Percentiles rank a stretch among this genome's conserved stretches.
Conservation (phyloP, 2,888 invertebrate species). For the Colletes collaris region DNA sequence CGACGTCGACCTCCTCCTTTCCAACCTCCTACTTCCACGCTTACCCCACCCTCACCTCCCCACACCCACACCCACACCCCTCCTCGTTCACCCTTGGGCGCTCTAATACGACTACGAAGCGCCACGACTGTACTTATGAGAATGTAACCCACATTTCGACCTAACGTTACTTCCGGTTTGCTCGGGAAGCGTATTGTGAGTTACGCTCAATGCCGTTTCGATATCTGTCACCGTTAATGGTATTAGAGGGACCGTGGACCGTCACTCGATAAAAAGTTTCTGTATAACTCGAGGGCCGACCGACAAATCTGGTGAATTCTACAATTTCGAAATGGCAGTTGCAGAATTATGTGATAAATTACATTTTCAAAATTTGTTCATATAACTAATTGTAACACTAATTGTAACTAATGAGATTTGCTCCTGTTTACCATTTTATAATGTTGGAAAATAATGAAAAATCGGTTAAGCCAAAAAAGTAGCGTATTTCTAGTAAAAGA, state of each 20-base stretch:
- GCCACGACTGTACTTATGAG: conserved; percentile 64
- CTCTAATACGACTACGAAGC: conserved; percentile 63
- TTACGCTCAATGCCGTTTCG: conserved; percentile 38
- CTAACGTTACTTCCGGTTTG: conserved; percentile 63
- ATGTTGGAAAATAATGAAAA: too few species aligned
- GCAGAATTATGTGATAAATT: background rate
- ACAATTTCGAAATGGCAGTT: background rate
- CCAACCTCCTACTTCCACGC: background rate
- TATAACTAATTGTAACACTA: too few species aligned
- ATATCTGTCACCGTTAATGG: conserved; percentile 49
- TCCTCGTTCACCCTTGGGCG: conserved; percentile 63
- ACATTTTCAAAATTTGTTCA: too few species aligned
- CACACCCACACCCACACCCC: conserved; percentile 1
- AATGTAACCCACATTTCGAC: conserved; percentile 69
- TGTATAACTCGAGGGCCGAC: background rate
- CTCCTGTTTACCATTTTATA: too few species aligned
- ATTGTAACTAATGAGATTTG: too few species aligned
- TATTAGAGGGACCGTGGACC: conserved; percentile 14
- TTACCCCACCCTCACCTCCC: conserved; percentile 9
- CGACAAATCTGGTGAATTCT: background rate
- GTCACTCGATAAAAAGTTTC: conserved; percentile 15
- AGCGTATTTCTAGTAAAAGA: too few species aligned
- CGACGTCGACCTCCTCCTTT: conserved; percentile 13
- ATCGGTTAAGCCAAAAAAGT: too few species aligned
- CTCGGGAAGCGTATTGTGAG: conserved; percentile 56